Evolutionary conservation across 2,888 invertebrate genomes (phyloP).

Genomic region (Unio delphinus): DNA sequence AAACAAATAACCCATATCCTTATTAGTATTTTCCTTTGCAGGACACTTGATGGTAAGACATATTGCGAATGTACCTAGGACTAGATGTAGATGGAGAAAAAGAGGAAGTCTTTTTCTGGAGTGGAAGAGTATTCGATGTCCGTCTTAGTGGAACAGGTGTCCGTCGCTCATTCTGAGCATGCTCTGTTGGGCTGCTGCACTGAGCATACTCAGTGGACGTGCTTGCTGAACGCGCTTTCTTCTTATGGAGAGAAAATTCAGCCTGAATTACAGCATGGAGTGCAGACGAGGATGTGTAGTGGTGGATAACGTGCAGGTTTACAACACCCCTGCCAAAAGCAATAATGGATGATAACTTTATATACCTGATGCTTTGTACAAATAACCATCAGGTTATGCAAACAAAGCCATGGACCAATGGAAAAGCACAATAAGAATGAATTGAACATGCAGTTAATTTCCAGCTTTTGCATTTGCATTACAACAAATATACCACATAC

Average conservation of each 20-base stretch:
- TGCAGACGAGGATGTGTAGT: constrained; percentile 56
- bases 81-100: constrained; percentile 30
- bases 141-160: constrained; percentile 12
- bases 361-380: too few species aligned
- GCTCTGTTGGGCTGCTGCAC: constrained; percentile 8
- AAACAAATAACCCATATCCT: too few species aligned
- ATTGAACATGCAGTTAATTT: too few species aligned
- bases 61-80: constrained; percentile 27
- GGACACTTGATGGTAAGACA: background rate
- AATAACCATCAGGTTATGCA: too few species aligned
- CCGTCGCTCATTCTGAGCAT: constrained; percentile 8
- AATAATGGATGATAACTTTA: constrained; percentile 5
- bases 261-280: constrained; percentile 55
- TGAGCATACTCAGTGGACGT: constrained; percentile 24
- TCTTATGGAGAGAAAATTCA: constrained; percentile 31
- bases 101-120: constrained; percentile 42
- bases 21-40: too few species aligned
- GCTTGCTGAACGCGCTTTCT: constrained; percentile 20
- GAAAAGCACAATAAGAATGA: too few species aligned
- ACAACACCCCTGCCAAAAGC: constrained; percentile 59
- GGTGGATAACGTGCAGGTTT: constrained; percentile 54
- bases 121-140: constrained; percentile 41
- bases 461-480: too few species aligned
- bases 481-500: too few species aligned
- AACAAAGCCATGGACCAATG: too few species aligned